phyloP scores from a whole-genome alignment of 1,140 invertebrate species.

The Elysia chlorotica region DNA sequence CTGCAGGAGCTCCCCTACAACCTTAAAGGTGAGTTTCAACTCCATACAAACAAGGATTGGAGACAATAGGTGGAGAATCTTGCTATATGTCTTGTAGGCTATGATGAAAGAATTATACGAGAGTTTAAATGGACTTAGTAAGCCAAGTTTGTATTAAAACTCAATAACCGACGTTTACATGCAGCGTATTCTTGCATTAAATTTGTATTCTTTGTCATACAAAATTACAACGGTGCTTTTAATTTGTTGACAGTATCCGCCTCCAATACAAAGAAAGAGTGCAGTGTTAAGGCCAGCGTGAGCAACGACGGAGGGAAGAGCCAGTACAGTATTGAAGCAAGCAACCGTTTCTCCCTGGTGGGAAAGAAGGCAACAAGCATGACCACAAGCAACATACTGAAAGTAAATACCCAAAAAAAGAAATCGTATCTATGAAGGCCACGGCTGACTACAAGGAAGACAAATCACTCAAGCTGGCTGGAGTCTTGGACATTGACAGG shows the following conservation, averaged over 20 bases:
- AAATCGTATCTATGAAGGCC: constrained; percentile 14
- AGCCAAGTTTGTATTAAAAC: no score
- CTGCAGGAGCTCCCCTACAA: constrained; percentile 38
- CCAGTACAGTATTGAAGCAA: constrained; percentile 29
- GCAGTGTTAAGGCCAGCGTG: constrained; percentile 28
- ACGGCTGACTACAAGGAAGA: constrained; percentile 13
- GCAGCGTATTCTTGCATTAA: no score
- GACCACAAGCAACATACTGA: background rate
- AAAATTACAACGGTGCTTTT: no score
- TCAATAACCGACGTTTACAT: no score
- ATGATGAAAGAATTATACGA: no score
- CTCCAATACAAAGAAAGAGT: constrained; percentile 30
- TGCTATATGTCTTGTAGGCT: no score
- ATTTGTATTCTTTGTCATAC: no score
- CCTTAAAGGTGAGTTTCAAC: constrained; percentile 38
- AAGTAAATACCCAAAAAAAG: constrained; percentile 5
- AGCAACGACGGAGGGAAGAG: constrained; percentile 29
- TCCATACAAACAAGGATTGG: no score
- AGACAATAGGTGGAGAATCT: no score
- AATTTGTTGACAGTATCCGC: constrained; percentile 33
- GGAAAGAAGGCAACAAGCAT: constrained; percentile 1
- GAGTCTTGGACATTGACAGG: constrained; percentile 6
- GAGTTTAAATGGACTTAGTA: no score
- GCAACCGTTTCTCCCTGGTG: background rate
- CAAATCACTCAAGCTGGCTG: constrained; percentile 10